Evolutionary conservation across 2,113 vertebrate genomes (phyloP).

Genomic region (Gobiocypris rarus): DNA sequence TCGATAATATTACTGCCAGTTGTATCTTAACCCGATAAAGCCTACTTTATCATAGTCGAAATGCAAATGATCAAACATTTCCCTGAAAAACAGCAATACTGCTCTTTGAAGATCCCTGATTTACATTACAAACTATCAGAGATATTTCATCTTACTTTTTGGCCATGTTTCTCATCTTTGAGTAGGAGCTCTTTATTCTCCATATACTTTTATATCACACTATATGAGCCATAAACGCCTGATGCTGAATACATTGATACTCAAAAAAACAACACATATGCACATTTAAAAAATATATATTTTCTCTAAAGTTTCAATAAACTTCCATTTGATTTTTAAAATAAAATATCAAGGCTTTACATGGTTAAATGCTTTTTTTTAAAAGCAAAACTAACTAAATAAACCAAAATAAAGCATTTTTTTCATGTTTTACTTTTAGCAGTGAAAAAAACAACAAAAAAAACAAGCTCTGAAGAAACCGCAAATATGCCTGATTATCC

Average conservation of each 20-base stretch:
- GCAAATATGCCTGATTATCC: not conserved
- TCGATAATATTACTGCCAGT: not conserved
- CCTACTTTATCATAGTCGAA: not conserved
- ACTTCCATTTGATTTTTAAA: too few relatives aligned
- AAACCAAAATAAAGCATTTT: not conserved
- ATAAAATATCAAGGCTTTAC: not conserved
- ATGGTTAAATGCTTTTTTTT: not conserved
- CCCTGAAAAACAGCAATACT: not conserved
- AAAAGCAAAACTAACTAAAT: not conserved
- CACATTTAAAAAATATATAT: too few relatives aligned
- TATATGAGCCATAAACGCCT: not conserved
- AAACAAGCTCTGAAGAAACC: not conserved
- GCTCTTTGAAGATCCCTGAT: not conserved
- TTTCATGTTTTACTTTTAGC: not conserved
- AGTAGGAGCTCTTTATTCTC: not conserved
- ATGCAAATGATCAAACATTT: not conserved
- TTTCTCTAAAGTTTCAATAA: too few relatives aligned
- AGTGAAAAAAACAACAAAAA: not conserved
- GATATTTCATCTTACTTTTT: not conserved
- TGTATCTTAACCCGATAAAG: not conserved
- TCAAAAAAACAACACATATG: too few relatives aligned
- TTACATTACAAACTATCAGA: not conserved
- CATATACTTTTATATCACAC: not conserved
- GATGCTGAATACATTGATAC: not conserved
- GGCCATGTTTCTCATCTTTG: not conserved